These are phyloP conservation scores for Hypsopygia costalis DNA, from an alignment of 2,888 invertebrate species.

Conservation along the genomic window DNA sequence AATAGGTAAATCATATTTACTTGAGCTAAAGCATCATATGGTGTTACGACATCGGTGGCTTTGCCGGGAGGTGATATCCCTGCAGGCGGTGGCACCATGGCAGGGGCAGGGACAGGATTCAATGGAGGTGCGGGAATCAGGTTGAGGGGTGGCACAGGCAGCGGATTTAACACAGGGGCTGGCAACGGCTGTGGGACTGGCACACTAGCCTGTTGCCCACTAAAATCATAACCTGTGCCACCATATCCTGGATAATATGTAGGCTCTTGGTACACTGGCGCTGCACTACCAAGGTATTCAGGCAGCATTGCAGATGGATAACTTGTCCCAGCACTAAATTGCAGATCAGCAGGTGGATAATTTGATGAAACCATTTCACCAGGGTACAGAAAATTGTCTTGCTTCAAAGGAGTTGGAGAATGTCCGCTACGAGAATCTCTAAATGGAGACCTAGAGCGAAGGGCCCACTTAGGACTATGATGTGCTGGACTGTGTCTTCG, in stretches of 20 bases:
- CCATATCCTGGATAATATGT: constrained; percentile 34
- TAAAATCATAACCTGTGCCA: constrained; percentile 39
- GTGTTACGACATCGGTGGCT: constrained; percentile 21
- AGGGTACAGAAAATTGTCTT: constrained; percentile 47
- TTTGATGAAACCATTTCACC: constrained; percentile 17
- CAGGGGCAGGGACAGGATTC: constrained; percentile 19
- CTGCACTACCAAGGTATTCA: constrained; percentile 14
- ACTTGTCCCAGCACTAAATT: not conserved
- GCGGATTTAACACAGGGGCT: constrained; percentile 26
- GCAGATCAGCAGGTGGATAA: constrained; percentile 16
- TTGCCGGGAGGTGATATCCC: constrained; percentile 12
- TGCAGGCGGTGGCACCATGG: constrained; percentile 38
- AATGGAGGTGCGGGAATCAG: constrained; percentile 14
- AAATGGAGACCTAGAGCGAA: constrained; percentile 28
- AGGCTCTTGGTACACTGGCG: constrained; percentile 23
- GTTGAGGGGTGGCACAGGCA: constrained; percentile 34
- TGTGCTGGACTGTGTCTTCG: constrained; percentile 13
- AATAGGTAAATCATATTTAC: constrained; percentile 40
- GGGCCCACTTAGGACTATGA: constrained; percentile 13
- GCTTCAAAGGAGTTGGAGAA: constrained; percentile 21
- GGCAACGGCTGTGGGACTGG: constrained; percentile 18
- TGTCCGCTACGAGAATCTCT: constrained; percentile 18
- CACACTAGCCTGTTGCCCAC: constrained; percentile 21
- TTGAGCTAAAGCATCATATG: constrained; percentile 67
- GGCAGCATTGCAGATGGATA: constrained; percentile 12